Base-by-base conservation (phyloP, 2,888 invertebrate genomes). In the Coleophora flavipennella region DNA sequence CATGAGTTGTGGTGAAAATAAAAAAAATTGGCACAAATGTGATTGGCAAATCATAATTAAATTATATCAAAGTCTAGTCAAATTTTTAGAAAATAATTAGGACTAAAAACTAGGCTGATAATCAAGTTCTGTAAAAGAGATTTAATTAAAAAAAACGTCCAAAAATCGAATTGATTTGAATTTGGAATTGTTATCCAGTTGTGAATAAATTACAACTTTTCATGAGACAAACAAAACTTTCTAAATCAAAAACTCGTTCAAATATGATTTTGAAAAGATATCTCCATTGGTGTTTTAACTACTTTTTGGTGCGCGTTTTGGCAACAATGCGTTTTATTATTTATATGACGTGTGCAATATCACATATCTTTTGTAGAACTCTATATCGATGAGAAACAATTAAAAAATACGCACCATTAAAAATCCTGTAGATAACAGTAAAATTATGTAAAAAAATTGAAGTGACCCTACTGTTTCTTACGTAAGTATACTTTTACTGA, bases 181-280 rank as follows among this genome's bases (percentile, higher is more conserved):
- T 65, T 68, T 79, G 83, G 79, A 83, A 83, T 80, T 81, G 79
- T 79, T 72, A 67, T 62, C 57, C 60, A 59, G 59, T 57, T 62
- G 62, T 58, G 53, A 59, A 56, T 43, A 58, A 54, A 51, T 27
- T 35, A 13, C 29, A 11, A 10, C 9, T 29, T 8, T 35, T 28
- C 13, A n/a, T 26, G 33, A 11, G 26, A 12, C 14, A 14, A 4
- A 6, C 20, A 20, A 20, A 4, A 4, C 6, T 20, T 20, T 20
- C 20, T 4, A 20, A 20, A 20, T 20, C 20, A 4, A 6, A 20
- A 20, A 20, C 20, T 20, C 20, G 20, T 20, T 20, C 3, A n/a
- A n/a, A n/a, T n/a, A n/a, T n/a, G n/a, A n/a, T n/a, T n/a, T n/a
- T n/a, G n/a, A n/a, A n/a, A n/a, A n/a, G n/a, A n/a, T n/a, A n/a